Base-by-base conservation (phyloP, 2,888 invertebrate genomes). In the Nebria brevicollis region DNA sequence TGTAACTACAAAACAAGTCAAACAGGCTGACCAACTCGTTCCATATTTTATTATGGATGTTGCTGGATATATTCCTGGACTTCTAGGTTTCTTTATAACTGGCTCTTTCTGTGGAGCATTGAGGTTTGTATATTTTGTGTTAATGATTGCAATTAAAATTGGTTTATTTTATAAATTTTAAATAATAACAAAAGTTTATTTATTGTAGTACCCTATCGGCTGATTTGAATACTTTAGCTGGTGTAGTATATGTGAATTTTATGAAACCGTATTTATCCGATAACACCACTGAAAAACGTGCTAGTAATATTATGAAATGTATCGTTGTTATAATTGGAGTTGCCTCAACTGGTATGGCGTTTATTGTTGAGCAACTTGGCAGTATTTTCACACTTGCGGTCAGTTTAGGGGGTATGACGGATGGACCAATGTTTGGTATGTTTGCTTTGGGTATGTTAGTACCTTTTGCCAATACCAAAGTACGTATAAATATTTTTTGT, bases 71-170 rank as follows among this genome's bases (percentile, higher is more conserved):
- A 90, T 93, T 84, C 93, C 93, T n/a, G 94, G 95, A 0, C 90
- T 95, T 68, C 92, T 94, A 41, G 95, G 95, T 0, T 90, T 95
- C 72, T 95, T 95, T 85, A 91, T 94, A 0, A 93, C 94, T 25
- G 92, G 94, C 13, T 90, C 94, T 70, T 94, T 94, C 84, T 93
- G 93, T 85, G 94, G 94, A 0, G 93, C 94, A 0, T 90, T 94
- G 25, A 92, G 91, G 91, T 90, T 54, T 54, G 13, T 8, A 54
- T 54, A 54, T 54, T 7, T 54, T 8, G 13, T 54, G 1, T 34
- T 4, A 34, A 34, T 34, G 2, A 34, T 5, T 34, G 5, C 4
- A 34, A 75, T 64, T 20, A 42, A 65, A 20, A 54, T 83, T 83
- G 84, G 65, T 77, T 26, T 72, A 34, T 41, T 20, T 20, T 1